Percentiles rank a stretch among this genome's conserved stretches.
phyloP scores from a whole-genome alignment of 2,888 invertebrate genomes.

The Drosophila barbarae region DNA sequence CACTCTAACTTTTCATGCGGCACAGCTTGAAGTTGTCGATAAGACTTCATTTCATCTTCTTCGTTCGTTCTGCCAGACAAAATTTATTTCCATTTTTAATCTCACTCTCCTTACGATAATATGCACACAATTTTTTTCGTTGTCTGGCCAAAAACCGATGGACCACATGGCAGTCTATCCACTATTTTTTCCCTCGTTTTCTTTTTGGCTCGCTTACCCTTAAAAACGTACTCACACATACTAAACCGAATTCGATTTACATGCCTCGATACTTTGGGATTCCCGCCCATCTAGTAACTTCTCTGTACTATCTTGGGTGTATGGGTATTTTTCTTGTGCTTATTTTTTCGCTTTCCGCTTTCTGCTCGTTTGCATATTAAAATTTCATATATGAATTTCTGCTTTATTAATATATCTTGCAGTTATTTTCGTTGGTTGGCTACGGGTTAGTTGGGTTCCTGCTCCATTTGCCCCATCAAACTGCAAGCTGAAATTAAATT shows the following conservation, averaged over 20 bases:
- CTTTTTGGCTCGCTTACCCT: conserved; percentile 21
- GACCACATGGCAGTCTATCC: conserved; percentile 32
- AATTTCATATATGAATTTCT: conserved; percentile 74
- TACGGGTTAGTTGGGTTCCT: conserved; percentile 61
- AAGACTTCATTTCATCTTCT: conserved; percentile 12
- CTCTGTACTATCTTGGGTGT: conserved; percentile 5
- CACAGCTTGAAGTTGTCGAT: conserved; percentile 27
- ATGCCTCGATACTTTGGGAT: conserved; percentile 61
- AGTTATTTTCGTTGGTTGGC: conserved; percentile 65
- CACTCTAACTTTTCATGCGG: conserved; percentile 20
- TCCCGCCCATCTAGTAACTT: conserved; percentile 34
- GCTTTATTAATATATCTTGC: conserved; percentile 75
- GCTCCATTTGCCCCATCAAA: conserved; percentile 71
- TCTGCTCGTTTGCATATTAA: conserved; percentile 72
- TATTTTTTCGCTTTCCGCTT: conserved; percentile 46
- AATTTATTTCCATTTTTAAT: conserved; percentile 39
- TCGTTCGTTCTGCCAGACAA: background rate
- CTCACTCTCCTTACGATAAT: conserved; percentile 40
- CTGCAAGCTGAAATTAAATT: conserved; percentile 70
- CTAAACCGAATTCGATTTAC: conserved; percentile 55
- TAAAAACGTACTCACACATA: conserved; percentile 12
- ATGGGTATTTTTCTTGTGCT: conserved; percentile 42
- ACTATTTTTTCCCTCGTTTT: conserved; percentile 3
- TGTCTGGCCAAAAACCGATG: conserved; percentile 53
- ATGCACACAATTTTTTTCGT: conserved; percentile 40